Percentiles rank a stretch among this genome's conserved stretches.
phyloP scores from a whole-genome alignment of 1,140 invertebrate genomes.

The Neodiprion virginianus region DNA sequence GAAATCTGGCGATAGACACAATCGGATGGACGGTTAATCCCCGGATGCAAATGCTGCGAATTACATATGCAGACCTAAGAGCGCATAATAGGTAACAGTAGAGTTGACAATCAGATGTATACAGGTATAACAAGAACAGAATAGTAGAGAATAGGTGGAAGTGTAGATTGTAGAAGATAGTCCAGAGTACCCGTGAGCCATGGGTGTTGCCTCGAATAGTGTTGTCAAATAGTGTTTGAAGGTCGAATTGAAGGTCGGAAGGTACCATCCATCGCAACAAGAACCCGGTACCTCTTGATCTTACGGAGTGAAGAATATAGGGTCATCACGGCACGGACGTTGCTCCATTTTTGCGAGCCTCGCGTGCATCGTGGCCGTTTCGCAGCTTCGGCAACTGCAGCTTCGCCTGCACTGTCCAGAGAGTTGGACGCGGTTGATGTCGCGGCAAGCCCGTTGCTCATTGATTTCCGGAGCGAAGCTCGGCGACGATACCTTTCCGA shows the following conservation, averaged over 20 bases:
- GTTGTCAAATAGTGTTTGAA: constrained; percentile 4
- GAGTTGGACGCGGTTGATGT: constrained; percentile 51
- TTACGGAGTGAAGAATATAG: constrained; percentile 85
- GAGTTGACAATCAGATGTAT: background rate
- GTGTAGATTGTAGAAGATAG: constrained; percentile 16
- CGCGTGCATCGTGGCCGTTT: constrained; percentile 59
- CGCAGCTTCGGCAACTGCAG: constrained; percentile 38
- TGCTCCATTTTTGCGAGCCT: constrained; percentile 82
- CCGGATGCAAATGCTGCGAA: no score
- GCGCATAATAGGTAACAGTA: background rate
- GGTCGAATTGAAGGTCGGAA: constrained; percentile 24
- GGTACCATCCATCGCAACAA: constrained; percentile 38
- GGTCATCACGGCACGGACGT: constrained; percentile 83
- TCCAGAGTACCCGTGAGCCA: constrained; percentile 11
- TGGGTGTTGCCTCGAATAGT: constrained; percentile 8
- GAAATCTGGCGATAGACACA: no score
- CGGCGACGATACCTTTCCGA: constrained; percentile 37
- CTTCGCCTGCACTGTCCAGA: constrained; percentile 48
- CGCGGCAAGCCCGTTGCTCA: constrained; percentile 30
- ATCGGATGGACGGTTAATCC: no score
- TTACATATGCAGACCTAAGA: background rate
- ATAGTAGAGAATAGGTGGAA: constrained; percentile 6
- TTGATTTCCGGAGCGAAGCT: constrained; percentile 40
- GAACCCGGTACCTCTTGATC: constrained; percentile 78
- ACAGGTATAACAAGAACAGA: background rate